Evolutionary conservation across 2,113 vertebrate genomes (phyloP).

Genomic region (Thermophis baileyi): DNA sequence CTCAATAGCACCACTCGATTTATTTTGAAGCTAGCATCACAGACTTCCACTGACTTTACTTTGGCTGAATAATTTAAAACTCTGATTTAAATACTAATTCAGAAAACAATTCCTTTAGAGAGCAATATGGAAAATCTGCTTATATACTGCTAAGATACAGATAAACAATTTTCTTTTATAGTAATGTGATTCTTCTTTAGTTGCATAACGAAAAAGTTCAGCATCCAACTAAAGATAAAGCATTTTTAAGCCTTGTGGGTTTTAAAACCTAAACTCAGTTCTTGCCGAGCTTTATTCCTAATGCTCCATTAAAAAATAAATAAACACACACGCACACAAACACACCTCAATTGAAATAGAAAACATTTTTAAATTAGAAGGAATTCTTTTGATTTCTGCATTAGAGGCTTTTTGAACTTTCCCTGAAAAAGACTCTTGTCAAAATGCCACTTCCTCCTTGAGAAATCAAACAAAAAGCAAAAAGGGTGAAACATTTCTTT

Average conservation of each 20-base stretch:
- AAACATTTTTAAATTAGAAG: background rate
- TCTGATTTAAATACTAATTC: background rate
- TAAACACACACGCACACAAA: no score
- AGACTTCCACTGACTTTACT: background rate
- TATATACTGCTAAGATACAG: background rate
- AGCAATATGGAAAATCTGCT: background rate
- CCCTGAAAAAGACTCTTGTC: background rate
- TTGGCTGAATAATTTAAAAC: background rate
- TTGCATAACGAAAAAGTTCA: background rate
- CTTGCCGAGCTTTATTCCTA: background rate
- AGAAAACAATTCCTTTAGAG: background rate
- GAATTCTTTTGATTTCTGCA: background rate
- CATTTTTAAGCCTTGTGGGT: background rate
- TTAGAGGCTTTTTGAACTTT: background rate
- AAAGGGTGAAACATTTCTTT: background rate
- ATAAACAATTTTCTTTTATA: background rate
- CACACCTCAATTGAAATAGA: background rate
- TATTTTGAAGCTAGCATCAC: background rate
- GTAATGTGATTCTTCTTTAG: background rate
- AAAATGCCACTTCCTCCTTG: background rate
- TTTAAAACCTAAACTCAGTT: background rate
- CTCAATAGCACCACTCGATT: background rate
- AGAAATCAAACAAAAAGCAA: background rate
- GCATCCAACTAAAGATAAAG: background rate
- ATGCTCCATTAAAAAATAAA: background rate